Evolutionary conservation across 2,888 invertebrate species (phyloP).

Genomic region (Lycia hirtaria): DNA sequence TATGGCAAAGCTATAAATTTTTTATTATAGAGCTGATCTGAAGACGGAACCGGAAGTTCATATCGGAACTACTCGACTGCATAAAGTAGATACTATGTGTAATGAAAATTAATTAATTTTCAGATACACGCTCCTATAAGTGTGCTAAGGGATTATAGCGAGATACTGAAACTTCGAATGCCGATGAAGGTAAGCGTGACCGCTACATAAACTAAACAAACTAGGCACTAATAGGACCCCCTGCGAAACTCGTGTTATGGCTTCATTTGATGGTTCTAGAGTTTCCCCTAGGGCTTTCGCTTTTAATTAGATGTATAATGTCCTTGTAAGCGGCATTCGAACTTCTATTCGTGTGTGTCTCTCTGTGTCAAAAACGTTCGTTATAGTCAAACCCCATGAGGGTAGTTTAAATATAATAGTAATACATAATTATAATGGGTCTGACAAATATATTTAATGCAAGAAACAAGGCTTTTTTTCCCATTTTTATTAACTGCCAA

Average conservation of each 20-base stretch:
- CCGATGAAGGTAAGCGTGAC: constrained; percentile 91
- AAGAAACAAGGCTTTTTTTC: too few relatives aligned
- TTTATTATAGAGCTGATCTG: too few relatives aligned
- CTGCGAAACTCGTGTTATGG: constrained; percentile 52
- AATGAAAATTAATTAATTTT: constrained; percentile 45
- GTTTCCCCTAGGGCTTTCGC: constrained; percentile 52
- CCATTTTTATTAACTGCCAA: too few relatives aligned
- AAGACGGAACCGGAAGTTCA: too few relatives aligned
- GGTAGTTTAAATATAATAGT: neutral
- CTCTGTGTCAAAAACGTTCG: neutral
- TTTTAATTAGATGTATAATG: constrained; percentile 45
- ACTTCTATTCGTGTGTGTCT: constrained; percentile 19
- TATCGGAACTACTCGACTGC: too few relatives aligned
- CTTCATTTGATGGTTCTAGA: constrained; percentile 51
- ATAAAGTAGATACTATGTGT: neutral
- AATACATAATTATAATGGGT: neutral
- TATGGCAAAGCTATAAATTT: too few relatives aligned
- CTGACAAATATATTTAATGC: too few relatives aligned
- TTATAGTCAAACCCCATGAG: neutral
- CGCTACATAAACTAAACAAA: constrained; percentile 4
- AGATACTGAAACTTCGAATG: constrained; percentile 96
- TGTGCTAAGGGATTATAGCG: constrained; percentile 94
- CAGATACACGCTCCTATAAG: constrained; percentile 94
- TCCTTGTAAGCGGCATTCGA: constrained; percentile 11
- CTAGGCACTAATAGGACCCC: constrained; percentile 45